Evolutionary conservation across 2,113 vertebrate species (phyloP), one percentile per base, ranked within the genome.

Genomic region (Taxidea taxus): DNA sequence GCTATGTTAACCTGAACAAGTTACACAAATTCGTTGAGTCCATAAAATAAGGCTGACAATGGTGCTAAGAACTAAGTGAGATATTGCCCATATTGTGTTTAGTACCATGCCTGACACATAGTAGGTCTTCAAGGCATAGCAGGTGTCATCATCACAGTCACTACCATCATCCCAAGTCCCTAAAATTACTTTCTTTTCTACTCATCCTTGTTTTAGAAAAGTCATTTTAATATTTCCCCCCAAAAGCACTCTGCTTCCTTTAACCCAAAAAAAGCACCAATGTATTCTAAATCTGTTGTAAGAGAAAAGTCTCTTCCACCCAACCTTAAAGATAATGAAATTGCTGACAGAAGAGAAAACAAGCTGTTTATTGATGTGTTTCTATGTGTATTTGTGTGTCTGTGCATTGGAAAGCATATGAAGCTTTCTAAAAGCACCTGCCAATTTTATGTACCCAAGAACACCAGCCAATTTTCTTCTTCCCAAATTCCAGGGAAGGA

Each of bases 261-360:
- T 86, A 85, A 64, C 62, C 18, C 49, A 77, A 60, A 72, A 74
- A 96, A 91, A 95, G 42, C 27, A 70, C 13, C 54, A n/a, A 49
- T 31, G 37, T 74, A 39, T n/a, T 74, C 47, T 15, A 31, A 39
- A 62, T 93, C 60, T 74, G 27, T 47, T 64, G 0, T 56, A 92
- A 93, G 64, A 34, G 64, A 31, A 93, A 80, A 64, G 31, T 70
- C 60, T 77, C 47, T 72, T 68, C 49, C 72, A 64, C 16, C 4
- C 47, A 77, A 66, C 4, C 29, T 42, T 89, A 87, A 96, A 96
- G 49, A 83, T 51, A 90, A 96, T 56, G 27, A 92, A 95, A 88
- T 34, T 88, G 25, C 47, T 62, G 20, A 89, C 27, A 95, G 51
- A 49, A 25, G 87, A 81, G 80, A 94, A 90, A 87, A 29, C 49